Evolutionary conservation across 1,140 invertebrate genomes (phyloP).

Genomic region (Oscheius sp.): DNA sequence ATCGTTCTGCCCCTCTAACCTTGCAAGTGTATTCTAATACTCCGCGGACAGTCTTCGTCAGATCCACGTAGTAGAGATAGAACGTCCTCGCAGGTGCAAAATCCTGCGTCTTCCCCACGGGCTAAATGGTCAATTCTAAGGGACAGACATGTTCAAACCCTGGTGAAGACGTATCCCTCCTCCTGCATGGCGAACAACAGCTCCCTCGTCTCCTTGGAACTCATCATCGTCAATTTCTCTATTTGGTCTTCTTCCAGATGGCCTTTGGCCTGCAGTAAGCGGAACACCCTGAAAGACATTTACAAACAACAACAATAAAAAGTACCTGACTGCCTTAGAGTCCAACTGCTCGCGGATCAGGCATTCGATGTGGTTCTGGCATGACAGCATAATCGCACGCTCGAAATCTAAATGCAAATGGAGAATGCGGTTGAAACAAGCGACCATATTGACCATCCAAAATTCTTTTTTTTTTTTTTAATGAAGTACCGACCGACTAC

Average conservation of each 20-base stretch:
- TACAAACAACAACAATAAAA: neutral
- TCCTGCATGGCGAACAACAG: constrained; percentile 24
- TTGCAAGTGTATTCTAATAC: constrained; percentile 26
- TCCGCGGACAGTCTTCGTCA: constrained; percentile 15
- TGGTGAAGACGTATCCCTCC: constrained; percentile 22
- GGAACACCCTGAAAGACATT: constrained; percentile 8
- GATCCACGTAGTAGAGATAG: constrained; percentile 29
- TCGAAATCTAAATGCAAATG: constrained; percentile 11
- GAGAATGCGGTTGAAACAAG: no score
- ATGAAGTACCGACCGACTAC: constrained; percentile 7
- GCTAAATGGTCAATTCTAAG: constrained; percentile 4
- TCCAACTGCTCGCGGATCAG: constrained; percentile 28
- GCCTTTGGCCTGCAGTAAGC: constrained; percentile 19
- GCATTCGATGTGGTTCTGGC: constrained; percentile 22
- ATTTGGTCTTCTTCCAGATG: constrained; percentile 29
- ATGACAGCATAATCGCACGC: constrained; percentile 8
- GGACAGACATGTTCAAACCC: constrained; percentile 11
- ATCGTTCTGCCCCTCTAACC: neutral
- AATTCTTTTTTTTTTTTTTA: neutral
- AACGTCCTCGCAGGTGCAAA: constrained; percentile 30
- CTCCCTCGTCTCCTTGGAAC: constrained; percentile 27
- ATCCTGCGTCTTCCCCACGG: constrained; percentile 14
- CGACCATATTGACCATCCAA: neutral
- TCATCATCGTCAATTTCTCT: constrained; percentile 29
- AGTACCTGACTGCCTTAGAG: constrained; percentile 7